Conservation (phyloP, 2,113 vertebrate genomes). For the Chelonoidis abingdonii region DNA sequence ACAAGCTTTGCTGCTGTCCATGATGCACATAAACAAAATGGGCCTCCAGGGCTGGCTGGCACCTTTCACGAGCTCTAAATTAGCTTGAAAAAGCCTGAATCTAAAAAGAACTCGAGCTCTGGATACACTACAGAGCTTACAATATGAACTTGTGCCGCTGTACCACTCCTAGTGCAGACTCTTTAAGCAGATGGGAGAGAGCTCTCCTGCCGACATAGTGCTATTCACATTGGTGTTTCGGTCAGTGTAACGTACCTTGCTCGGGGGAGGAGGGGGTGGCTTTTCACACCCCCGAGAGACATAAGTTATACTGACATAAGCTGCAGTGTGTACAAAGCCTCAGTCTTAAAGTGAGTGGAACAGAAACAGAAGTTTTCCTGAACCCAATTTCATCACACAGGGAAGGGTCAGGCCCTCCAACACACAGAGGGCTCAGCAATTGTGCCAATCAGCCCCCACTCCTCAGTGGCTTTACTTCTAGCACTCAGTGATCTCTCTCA, state of each 20-base stretch:
- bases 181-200: background rate
- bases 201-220: background rate
- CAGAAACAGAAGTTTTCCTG: background rate
- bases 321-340: background rate
- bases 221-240: background rate
- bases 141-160: too few species aligned
- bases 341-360: background rate
- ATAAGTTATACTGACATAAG: background rate
- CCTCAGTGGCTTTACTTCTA: background rate
- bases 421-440: background rate
- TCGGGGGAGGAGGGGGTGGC: background rate
- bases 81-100: background rate
- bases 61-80: background rate
- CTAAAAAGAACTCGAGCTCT: background rate
- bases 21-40: background rate
- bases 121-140: too few species aligned
- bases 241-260: background rate
- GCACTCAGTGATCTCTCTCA: background rate
- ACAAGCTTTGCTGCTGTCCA: background rate
- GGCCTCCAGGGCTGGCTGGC: background rate
- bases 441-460: background rate
- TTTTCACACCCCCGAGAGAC: background rate
- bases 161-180: background rate
- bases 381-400: background rate
- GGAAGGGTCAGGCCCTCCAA: background rate